Conservation (phyloP, 2,797 vertebrate genomes). For the Eptatretus atami region DNA sequence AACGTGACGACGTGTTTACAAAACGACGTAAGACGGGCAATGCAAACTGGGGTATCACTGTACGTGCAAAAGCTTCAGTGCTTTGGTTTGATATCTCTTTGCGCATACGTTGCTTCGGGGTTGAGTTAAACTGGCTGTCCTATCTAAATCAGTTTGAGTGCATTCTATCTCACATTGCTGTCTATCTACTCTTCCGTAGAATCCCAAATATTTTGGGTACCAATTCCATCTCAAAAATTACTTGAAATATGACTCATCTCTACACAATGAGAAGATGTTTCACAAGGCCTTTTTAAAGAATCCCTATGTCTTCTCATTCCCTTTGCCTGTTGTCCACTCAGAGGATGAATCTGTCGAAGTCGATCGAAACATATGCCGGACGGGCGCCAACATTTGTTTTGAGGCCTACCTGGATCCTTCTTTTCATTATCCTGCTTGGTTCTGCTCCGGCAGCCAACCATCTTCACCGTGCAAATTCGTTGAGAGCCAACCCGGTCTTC, state of each 20-base stretch:
- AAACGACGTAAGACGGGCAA: too few relatives aligned
- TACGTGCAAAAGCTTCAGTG: too few relatives aligned
- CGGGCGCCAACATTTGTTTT: conserved; percentile 84
- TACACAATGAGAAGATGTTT: background rate
- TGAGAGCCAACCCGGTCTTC: too few relatives aligned
- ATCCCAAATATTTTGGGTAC: background rate
- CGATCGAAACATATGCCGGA: conserved; percentile 82
- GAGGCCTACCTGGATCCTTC: conserved; percentile 81
- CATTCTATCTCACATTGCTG: background rate
- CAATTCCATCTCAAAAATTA: background rate
- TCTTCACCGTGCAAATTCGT: too few relatives aligned
- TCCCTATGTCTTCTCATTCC: background rate
- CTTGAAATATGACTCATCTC: background rate
- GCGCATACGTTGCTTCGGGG: too few relatives aligned
- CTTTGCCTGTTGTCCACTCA: conserved; percentile 12
- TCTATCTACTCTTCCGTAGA: conserved; percentile 7
- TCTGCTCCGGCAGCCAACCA: too few relatives aligned
- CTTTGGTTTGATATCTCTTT: too few relatives aligned
- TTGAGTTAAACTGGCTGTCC: too few relatives aligned
- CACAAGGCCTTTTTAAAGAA: background rate
- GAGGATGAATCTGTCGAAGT: conserved; percentile 76
- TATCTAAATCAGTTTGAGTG: too few relatives aligned
- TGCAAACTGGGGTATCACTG: too few relatives aligned
- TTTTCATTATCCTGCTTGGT: conserved; percentile 26
- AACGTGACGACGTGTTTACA: too few relatives aligned